These are phyloP conservation scores for Coilia nasus DNA, from an alignment of 2,797 vertebrate genomes.

Conservation along the genomic window DNA sequence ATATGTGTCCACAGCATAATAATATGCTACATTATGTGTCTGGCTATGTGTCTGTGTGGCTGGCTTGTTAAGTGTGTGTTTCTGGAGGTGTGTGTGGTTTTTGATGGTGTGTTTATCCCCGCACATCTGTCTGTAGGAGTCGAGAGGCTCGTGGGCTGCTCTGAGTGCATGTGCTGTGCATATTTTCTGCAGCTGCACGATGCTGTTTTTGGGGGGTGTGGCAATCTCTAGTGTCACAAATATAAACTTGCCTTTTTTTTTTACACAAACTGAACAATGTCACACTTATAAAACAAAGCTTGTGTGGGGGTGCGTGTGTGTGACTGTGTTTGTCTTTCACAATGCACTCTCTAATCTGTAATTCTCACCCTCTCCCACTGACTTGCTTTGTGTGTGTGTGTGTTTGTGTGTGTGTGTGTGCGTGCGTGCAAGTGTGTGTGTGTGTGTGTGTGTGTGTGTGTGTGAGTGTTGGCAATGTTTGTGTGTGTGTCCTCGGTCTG, in stretches of 20 bases:
- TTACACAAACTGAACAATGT: too few relatives aligned
- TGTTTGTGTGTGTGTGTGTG: background rate
- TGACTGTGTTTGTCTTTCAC: conserved; percentile 3
- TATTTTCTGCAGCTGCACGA: background rate
- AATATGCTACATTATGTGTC: too few relatives aligned
- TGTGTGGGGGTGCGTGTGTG: background rate
- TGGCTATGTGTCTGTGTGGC: too few relatives aligned
- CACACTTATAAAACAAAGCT: background rate
- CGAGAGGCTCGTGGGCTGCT: background rate
- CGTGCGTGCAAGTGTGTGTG: conserved; percentile 17
- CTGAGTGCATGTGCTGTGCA: background rate
- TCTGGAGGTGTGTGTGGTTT: background rate
- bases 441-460: conserved; percentile 6
- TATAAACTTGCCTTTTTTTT: too few relatives aligned
- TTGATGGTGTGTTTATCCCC: background rate
- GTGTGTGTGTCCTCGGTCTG: background rate
- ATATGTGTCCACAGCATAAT: too few relatives aligned
- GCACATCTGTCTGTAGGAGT: background rate
- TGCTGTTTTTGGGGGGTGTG: background rate
- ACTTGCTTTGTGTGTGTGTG: conserved; percentile 21
- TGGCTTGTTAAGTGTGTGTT: too few relatives aligned
- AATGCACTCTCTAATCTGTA: conserved; percentile 10
- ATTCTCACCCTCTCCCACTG: background rate
- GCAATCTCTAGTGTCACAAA: too few relatives aligned
- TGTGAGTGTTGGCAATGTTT: too few relatives aligned